Percentiles rank a stretch among this genome's conserved stretches.
Evolutionary conservation across 2,797 vertebrate genomes (phyloP).

Genomic region (Nannoperca australis): DNA sequence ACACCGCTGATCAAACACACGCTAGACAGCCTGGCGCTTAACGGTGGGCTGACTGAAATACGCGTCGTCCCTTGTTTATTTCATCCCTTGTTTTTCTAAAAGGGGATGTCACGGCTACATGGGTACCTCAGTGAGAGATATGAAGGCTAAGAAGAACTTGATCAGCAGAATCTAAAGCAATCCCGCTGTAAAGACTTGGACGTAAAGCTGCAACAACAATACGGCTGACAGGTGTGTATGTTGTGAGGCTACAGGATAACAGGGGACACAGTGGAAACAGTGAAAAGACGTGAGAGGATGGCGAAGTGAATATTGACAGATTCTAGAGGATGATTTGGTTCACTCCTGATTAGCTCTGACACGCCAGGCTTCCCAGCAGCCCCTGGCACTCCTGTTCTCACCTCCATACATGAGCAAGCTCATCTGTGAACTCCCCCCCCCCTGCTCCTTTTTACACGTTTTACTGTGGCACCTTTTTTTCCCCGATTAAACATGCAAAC

Average conservation of each 20-base stretch:
- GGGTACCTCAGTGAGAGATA: background rate
- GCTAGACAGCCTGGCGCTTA: conserved; percentile 56
- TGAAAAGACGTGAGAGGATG: background rate
- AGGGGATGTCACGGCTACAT: conserved; percentile 12
- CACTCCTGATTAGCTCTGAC: conserved; percentile 57
- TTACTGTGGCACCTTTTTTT: conserved; percentile 48
- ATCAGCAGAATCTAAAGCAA: background rate
- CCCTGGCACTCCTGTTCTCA: conserved; percentile 60
- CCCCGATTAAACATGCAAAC: conserved; percentile 65
- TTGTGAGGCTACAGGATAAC: no score
- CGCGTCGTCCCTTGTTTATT: conserved; percentile 37
- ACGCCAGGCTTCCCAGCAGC: conserved; percentile 37
- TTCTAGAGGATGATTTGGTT: conserved; percentile 49
- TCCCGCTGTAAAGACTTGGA: background rate
- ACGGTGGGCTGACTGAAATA: conserved; percentile 43
- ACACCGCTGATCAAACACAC: conserved; percentile 52
- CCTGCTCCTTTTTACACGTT: conserved; percentile 55
- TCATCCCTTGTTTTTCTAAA: conserved; percentile 26
- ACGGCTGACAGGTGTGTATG: conserved; percentile 4
- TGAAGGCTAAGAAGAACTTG: background rate
- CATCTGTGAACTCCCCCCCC: conserved; percentile 27
- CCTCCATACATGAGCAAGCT: conserved; percentile 53
- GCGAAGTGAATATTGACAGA: conserved; percentile 33
- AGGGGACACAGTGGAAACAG: background rate
- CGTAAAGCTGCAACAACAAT: background rate